Conservation (phyloP, 1,140 invertebrate genomes). For the Philaenus spumarius region DNA sequence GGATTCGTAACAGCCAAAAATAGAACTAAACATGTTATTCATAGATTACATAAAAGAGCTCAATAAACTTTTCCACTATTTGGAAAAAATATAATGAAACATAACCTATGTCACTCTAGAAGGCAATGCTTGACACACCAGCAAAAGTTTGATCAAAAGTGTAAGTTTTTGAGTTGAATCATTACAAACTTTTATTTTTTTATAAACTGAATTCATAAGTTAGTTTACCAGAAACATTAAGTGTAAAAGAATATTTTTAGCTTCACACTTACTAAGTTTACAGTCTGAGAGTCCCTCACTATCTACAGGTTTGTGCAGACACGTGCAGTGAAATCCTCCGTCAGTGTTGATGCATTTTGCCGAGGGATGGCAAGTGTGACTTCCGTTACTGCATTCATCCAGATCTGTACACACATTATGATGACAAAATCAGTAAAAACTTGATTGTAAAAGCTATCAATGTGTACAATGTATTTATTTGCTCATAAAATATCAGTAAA, state of each 20-base stretch:
- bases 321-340: constrained; percentile 74
- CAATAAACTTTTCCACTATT: too few species aligned
- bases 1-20: too few species aligned
- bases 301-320: constrained; percentile 46
- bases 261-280: constrained; percentile 43
- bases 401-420: constrained; percentile 57
- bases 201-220: neutral
- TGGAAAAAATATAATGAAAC: too few species aligned
- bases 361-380: constrained; percentile 66
- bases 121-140: too few species aligned
- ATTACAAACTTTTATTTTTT: neutral
- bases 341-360: constrained; percentile 75
- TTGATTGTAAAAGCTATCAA: too few species aligned
- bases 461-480: too few species aligned
- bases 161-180: too few species aligned
- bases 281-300: constrained; percentile 39
- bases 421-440: too few species aligned
- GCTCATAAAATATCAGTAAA: neutral
- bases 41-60: too few species aligned
- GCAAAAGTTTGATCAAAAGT: too few species aligned
- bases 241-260: neutral
- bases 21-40: too few species aligned
- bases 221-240: neutral
- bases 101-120: too few species aligned
- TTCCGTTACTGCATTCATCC: constrained; percentile 73